These are phyloP conservation scores for Novumbra hubbsi DNA, from an alignment of 2,797 vertebrate genomes.

Conservation along the genomic window DNA sequence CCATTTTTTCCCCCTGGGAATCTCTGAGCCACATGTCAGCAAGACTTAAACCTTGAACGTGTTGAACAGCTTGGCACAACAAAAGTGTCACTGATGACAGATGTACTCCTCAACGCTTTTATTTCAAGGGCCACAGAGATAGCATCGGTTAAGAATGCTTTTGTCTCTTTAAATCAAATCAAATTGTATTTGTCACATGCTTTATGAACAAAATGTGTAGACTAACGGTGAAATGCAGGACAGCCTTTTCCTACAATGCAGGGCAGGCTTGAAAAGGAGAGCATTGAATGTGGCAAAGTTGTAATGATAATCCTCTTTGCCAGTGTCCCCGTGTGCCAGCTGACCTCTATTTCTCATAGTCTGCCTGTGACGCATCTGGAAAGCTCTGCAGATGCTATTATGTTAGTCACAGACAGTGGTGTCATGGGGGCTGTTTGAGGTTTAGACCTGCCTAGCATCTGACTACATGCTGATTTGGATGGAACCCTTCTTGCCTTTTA, in stretches of 20 bases:
- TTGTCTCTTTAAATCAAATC: background rate
- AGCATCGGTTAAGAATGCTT: background rate
- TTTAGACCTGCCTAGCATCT: conserved; percentile 8
- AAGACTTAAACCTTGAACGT: too few relatives aligned
- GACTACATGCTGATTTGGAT: conserved; percentile 30
- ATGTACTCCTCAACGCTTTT: too few relatives aligned
- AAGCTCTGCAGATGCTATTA: conserved; percentile 42
- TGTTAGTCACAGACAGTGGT: conserved; percentile 27
- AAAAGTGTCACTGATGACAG: too few relatives aligned
- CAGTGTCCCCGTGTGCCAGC: conserved; percentile 22
- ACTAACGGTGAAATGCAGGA: too few relatives aligned
- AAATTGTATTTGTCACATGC: too few relatives aligned
- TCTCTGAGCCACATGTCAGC: too few relatives aligned
- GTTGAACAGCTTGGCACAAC: too few relatives aligned
- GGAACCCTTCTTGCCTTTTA: conserved; percentile 19
- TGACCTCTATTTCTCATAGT: conserved; percentile 38
- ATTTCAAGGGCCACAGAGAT: background rate
- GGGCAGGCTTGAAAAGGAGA: conserved; percentile 18
- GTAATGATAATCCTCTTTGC: conserved; percentile 19
- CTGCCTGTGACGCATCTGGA: conserved; percentile 36
- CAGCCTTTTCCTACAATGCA: background rate
- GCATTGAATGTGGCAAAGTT: conserved; percentile 23
- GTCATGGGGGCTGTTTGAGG: conserved; percentile 3
- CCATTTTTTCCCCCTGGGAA: too few relatives aligned
- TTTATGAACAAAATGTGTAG: too few relatives aligned